phyloP scores from a whole-genome alignment of 30 jellyfish, hydroid and myxozoan species.

The Pseudorhiza aurosa region DNA sequence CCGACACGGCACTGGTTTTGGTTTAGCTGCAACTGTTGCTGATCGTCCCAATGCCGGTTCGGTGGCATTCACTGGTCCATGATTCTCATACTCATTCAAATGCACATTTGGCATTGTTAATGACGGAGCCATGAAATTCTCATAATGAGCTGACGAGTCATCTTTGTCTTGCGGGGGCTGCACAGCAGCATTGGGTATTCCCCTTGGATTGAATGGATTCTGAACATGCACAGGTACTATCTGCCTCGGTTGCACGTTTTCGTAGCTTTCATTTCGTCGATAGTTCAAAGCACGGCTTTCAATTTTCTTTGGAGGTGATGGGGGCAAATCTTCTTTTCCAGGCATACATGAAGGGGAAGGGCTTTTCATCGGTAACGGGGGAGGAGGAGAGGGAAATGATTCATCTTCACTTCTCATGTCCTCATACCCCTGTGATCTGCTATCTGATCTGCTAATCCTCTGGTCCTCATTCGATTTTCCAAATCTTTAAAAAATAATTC shows the following conservation, averaged over 20 bases:
- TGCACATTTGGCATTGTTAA: conserved; percentile 12
- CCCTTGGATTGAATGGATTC: conserved; percentile 45
- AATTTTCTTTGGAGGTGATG: conserved; percentile 68
- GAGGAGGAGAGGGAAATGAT: conserved; percentile 38
- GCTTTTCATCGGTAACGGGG: conserved; percentile 30
- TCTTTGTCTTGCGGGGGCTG: conserved; percentile 6
- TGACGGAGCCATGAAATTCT: background rate
- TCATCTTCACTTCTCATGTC: conserved; percentile 1
- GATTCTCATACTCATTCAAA: conserved; percentile 32
- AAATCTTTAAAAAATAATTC: too few relatives aligned
- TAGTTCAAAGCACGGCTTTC: conserved; percentile 61
- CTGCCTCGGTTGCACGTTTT: conserved; percentile 69
- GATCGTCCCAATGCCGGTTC: conserved; percentile 28
- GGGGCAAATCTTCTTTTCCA: conserved; percentile 31
- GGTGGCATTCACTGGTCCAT: conserved; percentile 4
- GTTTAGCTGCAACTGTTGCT: conserved; percentile 42
- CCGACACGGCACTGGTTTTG: conserved; percentile 57
- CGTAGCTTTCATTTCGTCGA: conserved; percentile 63
- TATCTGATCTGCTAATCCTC: conserved; percentile 27
- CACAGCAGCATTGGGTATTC: background rate
- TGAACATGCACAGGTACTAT: conserved; percentile 66
- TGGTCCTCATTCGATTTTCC: too few relatives aligned
- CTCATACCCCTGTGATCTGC: conserved; percentile 32
- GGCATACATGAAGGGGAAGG: conserved; percentile 22
- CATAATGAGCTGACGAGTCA: background rate